Base-by-base conservation (phyloP, 2,888 invertebrate genomes). In the Endotricha flammealis region DNA sequence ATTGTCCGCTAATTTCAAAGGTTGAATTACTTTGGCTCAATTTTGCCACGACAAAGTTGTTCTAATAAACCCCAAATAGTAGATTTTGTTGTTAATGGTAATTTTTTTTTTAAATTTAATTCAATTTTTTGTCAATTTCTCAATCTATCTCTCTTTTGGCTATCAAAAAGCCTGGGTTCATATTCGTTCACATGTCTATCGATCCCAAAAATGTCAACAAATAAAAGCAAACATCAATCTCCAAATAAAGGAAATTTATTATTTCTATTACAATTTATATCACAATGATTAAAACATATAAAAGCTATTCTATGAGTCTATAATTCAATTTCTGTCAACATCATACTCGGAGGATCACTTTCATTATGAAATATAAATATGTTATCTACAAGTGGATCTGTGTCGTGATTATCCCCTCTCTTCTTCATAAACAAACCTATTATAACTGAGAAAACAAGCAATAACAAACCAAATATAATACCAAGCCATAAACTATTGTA, bases 271-370 rank as follows among this genome's bases (percentile, higher is more conserved):
- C n/a, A n/a, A n/a, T n/a, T n/a, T n/a, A n/a, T n/a, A n/a, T n/a
- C n/a, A n/a, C n/a, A n/a, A n/a, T n/a, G n/a, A n/a, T n/a, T n/a
- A n/a, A n/a, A n/a, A n/a, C n/a, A n/a, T n/a, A n/a, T n/a, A n/a
- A n/a, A n/a, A n/a, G n/a, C n/a, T n/a, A n/a, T n/a, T n/a, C n/a
- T n/a, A n/a, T n/a, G n/a, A n/a, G n/a, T 17, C 7, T 28, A 29
- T 13, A 40, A 59, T 17, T 60, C 54, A 36, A 68, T 70, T 51
- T 75, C 74, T 33, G 69, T 57, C 48, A 73, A 46, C 59, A 72
- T 65, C 32, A 56, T 39, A 22, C 44, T 60, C 5, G 79, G 75
- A 0, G 79, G 69, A 8, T 76, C 76, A 25, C 62, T 72, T 39
- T 74, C 75, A 33, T 52, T 59, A 29, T 53, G 48, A 14, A 50